Evolutionary conservation across 2,888 invertebrate species (phyloP).

Genomic region (Mesorhabditis belari): DNA sequence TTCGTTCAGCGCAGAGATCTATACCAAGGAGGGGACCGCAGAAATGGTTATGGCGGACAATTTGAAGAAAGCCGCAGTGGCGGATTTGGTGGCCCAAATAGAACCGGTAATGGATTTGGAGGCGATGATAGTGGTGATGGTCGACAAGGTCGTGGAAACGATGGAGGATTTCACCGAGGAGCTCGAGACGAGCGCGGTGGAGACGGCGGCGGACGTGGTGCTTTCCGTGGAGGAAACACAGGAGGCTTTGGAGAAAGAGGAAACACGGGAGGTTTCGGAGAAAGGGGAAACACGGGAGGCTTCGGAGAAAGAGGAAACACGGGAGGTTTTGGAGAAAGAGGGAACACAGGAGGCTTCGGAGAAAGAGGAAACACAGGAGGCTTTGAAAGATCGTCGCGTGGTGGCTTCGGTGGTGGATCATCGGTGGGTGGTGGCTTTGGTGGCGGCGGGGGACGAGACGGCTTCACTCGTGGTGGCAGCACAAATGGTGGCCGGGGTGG

Average conservation of each 20-base stretch:
- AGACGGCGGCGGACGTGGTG: constrained; percentile 3
- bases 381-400: not conserved
- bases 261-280: no score
- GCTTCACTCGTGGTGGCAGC: not conserved
- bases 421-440: constrained; percentile 1
- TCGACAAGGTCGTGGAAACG: constrained; percentile 9
- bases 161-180: constrained; percentile 5
- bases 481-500: no score
- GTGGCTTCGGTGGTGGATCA: not conserved
- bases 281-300: no score
- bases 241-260: no score
- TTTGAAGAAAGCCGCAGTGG: not conserved
- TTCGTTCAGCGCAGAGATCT: not conserved
- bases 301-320: no score
- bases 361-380: not conserved
- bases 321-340: no score
- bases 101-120: constrained; percentile 5
- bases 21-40: not conserved
- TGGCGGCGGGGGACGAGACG: constrained; percentile 1
- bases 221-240: no score
- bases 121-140: constrained; percentile 11
- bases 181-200: constrained; percentile 1
- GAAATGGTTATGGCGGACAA: not conserved
- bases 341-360: no score
- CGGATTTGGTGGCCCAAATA: not conserved